Conservation (phyloP, 2,888 invertebrate species). For the Cheilosia soror region DNA sequence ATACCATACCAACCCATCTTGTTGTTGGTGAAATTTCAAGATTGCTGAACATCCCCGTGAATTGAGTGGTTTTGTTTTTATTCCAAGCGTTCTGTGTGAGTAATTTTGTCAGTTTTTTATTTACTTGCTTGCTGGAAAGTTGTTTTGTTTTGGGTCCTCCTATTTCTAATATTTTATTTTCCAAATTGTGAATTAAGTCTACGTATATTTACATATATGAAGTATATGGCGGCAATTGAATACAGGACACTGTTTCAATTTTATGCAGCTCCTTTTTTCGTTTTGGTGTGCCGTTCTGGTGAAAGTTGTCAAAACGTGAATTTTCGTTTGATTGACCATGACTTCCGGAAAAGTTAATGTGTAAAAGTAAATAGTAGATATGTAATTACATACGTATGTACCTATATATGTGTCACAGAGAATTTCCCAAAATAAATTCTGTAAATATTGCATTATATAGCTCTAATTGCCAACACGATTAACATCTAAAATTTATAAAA, state of each 20-base stretch:
- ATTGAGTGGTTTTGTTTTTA: too few relatives aligned
- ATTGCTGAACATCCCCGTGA: too few relatives aligned
- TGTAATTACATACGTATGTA: not conserved
- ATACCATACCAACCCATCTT: too few relatives aligned
- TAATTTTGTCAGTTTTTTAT: too few relatives aligned
- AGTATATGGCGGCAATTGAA: not conserved
- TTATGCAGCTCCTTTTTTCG: conserved; percentile 3
- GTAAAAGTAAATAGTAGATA: conserved; percentile 13
- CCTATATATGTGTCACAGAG: not conserved
- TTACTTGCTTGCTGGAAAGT: too few relatives aligned
- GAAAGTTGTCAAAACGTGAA: conserved; percentile 32
- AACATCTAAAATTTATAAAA: not conserved
- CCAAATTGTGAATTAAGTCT: too few relatives aligned
- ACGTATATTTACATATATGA: not conserved
- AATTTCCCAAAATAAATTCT: conserved; percentile 23
- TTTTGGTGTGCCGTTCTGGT: not conserved
- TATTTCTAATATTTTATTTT: too few relatives aligned
- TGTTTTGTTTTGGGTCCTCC: too few relatives aligned
- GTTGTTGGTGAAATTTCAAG: too few relatives aligned
- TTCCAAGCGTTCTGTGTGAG: too few relatives aligned
- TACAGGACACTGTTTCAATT: not conserved
- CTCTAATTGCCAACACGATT: not conserved
- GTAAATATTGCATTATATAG: conserved; percentile 1
- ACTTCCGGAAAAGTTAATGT: conserved; percentile 16
- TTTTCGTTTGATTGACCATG: conserved; percentile 32